A percentile compares a stretch with the other conserved stretches of the same genome.
These are phyloP conservation scores for Tricholaema leucomelas DNA, from an alignment of 2,113 vertebrate genomes.

Conservation along the genomic window DNA sequence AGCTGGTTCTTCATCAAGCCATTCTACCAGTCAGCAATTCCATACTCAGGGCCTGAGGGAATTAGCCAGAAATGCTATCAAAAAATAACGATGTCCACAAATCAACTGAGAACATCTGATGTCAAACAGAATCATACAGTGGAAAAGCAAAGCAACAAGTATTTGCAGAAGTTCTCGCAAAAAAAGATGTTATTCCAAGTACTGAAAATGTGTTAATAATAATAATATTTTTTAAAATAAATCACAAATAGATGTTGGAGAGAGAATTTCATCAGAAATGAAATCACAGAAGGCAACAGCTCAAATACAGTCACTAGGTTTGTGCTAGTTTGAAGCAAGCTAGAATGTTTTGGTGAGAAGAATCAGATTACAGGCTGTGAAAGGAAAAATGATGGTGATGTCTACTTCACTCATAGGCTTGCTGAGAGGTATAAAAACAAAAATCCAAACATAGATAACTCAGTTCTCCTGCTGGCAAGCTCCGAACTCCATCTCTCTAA, in stretches of 20 bases:
- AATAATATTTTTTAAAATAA: not conserved
- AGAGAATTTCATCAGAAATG: not conserved
- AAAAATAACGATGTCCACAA: constrained; percentile 11
- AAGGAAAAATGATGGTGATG: too few species aligned
- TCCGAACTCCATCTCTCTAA: too few species aligned
- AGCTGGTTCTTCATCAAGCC: not conserved
- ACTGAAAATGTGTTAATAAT: not conserved
- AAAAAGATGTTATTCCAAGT: not conserved
- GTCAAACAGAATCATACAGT: not conserved
- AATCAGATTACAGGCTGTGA: too few species aligned
- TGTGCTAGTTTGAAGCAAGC: too few species aligned
- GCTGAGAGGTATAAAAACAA: too few species aligned
- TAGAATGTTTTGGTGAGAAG: too few species aligned
- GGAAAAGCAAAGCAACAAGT: not conserved
- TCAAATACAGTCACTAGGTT: not conserved
- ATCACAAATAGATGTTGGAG: not conserved
- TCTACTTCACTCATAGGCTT: too few species aligned
- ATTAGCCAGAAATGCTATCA: not conserved
- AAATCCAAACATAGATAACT: too few species aligned
- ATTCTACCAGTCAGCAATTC: not conserved
- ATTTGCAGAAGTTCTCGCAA: not conserved
- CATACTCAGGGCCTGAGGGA: not conserved
- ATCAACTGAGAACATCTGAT: not conserved
- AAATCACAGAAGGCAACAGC: not conserved
- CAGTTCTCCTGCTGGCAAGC: too few species aligned